Evolutionary conservation across 2,888 invertebrate genomes (phyloP).

Genomic region (Ditula angustiorana): DNA sequence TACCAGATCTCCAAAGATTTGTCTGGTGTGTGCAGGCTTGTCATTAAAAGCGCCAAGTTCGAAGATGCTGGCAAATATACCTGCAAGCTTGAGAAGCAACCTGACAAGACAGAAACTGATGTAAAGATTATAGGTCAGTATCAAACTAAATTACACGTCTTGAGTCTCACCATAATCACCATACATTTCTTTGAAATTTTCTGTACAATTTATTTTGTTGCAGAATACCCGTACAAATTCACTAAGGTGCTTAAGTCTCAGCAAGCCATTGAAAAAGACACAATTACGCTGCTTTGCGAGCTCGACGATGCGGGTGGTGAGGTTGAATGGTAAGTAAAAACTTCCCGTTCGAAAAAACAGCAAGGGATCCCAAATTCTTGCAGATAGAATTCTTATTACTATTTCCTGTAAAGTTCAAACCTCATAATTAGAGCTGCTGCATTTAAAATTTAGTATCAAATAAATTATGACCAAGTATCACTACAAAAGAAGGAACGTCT

Average conservation of each 20-base stretch:
- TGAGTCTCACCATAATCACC: neutral
- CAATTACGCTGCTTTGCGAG: slow-evolving; percentile 96
- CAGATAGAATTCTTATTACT: no score
- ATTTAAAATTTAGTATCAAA: no score
- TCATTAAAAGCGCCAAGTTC: slow-evolving; percentile 92
- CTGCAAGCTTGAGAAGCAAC: slow-evolving; percentile 95
- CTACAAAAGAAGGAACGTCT: no score
- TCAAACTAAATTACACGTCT: neutral
- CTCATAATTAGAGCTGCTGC: no score
- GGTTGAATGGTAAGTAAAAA: slow-evolving; percentile 90
- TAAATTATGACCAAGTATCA: no score
- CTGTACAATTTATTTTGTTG: slow-evolving; percentile 41
- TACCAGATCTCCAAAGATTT: slow-evolving; percentile 97
- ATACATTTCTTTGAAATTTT: neutral
- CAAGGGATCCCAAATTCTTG: neutral
- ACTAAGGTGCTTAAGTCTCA: slow-evolving; percentile 97
- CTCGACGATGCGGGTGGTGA: slow-evolving; percentile 98
- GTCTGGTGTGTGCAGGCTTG: slow-evolving; percentile 94
- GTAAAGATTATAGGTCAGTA: slow-evolving; percentile 91
- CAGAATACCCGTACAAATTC: slow-evolving; percentile 97
- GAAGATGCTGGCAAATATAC: slow-evolving; percentile 95
- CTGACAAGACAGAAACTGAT: slow-evolving; percentile 93
- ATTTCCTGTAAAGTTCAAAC: no score
- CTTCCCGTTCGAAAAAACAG: neutral
- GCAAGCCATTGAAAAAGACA: slow-evolving; percentile 97